Conservation (phyloP, 2,797 vertebrate species). For the Loris lydekkerianus region DNA sequence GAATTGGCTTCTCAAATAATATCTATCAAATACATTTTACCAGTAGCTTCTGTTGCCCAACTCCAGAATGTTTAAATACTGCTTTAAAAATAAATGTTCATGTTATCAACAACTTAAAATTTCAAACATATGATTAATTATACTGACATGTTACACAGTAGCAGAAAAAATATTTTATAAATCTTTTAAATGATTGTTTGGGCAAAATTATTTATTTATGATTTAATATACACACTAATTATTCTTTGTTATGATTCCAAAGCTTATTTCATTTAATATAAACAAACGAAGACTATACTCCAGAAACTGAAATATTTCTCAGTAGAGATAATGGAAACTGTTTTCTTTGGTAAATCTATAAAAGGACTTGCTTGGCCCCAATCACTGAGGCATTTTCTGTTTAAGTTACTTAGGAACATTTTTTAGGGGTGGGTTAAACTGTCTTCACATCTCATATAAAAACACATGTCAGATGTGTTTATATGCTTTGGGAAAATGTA, state of each 20-base stretch:
- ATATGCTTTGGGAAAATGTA: slow-evolving; percentile 73
- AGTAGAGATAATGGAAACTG: slow-evolving; percentile 89
- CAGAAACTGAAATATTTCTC: slow-evolving; percentile 88
- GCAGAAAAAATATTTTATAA: slow-evolving; percentile 64
- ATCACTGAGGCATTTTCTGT: slow-evolving; percentile 76
- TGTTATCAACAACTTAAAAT: slow-evolving; percentile 41
- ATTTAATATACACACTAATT: slow-evolving; percentile 83
- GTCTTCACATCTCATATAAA: slow-evolving; percentile 60
- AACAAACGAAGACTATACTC: slow-evolving; percentile 86
- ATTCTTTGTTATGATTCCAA: slow-evolving; percentile 84
- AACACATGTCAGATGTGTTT: slow-evolving; percentile 69
- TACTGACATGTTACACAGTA: slow-evolving; percentile 21
- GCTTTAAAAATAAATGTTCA: slow-evolving; percentile 67
- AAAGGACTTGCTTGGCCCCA: slow-evolving; percentile 86
- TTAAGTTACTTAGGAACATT: slow-evolving; percentile 71
- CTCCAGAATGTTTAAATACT: slow-evolving; percentile 26
- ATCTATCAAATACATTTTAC: slow-evolving; percentile 54
- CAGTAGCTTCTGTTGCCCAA: not conserved
- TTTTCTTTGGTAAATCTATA: slow-evolving; percentile 87
- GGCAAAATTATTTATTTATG: slow-evolving; percentile 80
- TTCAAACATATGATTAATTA: slow-evolving; percentile 70
- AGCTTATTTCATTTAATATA: slow-evolving; percentile 83
- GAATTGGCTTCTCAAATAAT: slow-evolving; percentile 28
- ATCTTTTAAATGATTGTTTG: slow-evolving; percentile 64
- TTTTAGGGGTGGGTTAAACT: slow-evolving; percentile 70